These are phyloP conservation scores for Suillia variegata DNA, from an alignment of 2,888 invertebrate genomes.

Conservation along the genomic window DNA sequence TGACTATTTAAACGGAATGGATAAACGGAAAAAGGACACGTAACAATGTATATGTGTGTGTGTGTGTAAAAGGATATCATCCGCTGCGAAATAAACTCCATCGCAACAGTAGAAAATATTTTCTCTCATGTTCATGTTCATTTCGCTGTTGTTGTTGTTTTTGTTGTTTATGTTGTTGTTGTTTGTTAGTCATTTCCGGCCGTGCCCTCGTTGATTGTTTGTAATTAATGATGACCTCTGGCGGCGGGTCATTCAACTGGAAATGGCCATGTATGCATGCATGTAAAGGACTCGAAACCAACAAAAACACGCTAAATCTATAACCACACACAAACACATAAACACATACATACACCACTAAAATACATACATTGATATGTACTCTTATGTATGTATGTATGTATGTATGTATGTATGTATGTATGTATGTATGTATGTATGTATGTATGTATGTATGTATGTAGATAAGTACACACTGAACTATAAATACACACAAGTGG, in stretches of 20 bases:
- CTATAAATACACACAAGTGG: no score
- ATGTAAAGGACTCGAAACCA: no score
- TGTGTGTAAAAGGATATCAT: no score
- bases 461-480: no score
- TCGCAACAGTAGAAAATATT: no score
- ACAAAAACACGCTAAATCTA: no score
- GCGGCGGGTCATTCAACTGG: constrained; percentile 26
- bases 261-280: constrained; percentile 8
- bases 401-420: background rate
- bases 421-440: no score
- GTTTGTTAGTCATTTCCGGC: background rate
- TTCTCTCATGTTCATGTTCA: background rate
- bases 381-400: background rate
- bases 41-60: no score
- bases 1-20: no score
- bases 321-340: no score
- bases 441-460: no score
- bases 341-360: background rate
- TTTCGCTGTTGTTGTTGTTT: background rate
- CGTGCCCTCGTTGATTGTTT: constrained; percentile 21
- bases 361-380: background rate
- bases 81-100: background rate
- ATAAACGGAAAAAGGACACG: no score
- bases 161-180: background rate
- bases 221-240: constrained; percentile 29